Evolutionary conservation across 2,888 invertebrate species (phyloP), one percentile per base, ranked within the genome.

Genomic region (Ptilodon capucinus): DNA sequence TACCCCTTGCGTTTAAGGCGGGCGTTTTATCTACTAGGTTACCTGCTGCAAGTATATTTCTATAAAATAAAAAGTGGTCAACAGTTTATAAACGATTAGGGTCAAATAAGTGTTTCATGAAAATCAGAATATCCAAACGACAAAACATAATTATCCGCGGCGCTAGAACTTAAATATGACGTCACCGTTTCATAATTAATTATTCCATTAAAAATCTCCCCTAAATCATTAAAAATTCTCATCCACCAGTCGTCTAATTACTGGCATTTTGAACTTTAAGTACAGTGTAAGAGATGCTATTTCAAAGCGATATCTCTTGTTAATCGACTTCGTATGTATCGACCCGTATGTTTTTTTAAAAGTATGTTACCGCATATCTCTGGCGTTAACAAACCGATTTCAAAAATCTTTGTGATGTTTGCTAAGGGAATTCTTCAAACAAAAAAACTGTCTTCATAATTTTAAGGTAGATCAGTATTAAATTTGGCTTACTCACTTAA

Each of bases 131-230:
- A 60, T 59, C 49, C 36, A 55, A n/a, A 52, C 44, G 46, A 55
- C 54, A 62, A 68, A 65, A 65, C 57, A 61, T 71, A 63, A 71
- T 64, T 67, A 59, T 53, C 48, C 46, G 40, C 44, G 57, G 49
- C 42, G 41, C 47, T 28, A 40, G 36, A 19, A 54, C 50, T 48
- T 47, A 60, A 65, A 62, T 59, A 67, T 70, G 68, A 67, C 64
- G 72, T 76, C 76, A 69, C 68, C 57, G 63, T 52, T 58, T 50
- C 57, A 62, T 77, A 75, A 77, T 77, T 75, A 76, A 77, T 76
- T 74, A 76, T 74, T 74, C 70, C 67, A 69, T 76, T 72, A 73
- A 73, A 60, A 68, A 65, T 71, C 67, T 70, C 67, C 60, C 63
- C 46, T 56, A 65, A 64, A 70, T 71, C 59, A 74, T 74, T 74